Base-by-base conservation (phyloP, 2,797 vertebrate genomes). In the Sebastes baramenuke region DNA sequence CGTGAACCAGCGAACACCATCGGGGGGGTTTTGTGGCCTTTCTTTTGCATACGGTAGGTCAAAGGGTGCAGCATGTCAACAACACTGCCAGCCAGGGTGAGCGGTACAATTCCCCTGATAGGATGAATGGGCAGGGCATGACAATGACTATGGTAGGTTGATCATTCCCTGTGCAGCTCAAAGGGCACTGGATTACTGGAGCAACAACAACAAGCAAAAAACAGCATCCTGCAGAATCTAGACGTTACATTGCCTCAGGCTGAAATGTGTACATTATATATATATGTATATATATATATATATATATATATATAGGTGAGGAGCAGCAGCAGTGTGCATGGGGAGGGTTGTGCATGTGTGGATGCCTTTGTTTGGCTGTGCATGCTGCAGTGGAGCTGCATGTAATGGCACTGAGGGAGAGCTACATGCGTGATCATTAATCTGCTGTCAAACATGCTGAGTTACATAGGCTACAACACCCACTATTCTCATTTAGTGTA, bases 361-460 rank as follows among this genome's bases (percentile, higher is more conserved):
- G 16, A 67, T 9, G 79, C 64, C 89, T 92, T 93, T 92, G 87
- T 92, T 78, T 85, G 55, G 16, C 75, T 67, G 38, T 60, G 49
- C 76, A 77, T 71, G 74, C 84, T 82, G 90, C 88, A 88, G 74
- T 32, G 59, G 58, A 56, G 60, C 77, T 52, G 69, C 29, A 11
- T 74, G 36, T 18, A 38, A 27, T 42, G 54, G 36, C 73, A 67
- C 52, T 34, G 38, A 67, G 59, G 14, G 30, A 56, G 64, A 34
- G 38, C 20, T 4, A 6, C 67, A 58, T 64, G 58, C 67, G 20
- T 30, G 54, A 71, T 25, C 30, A 68, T 70, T 72, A 67, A 52
- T 46, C 65, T 69, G 54, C 77, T 66, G 79, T 49, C 71, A 71
- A 74, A 67, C 69, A 52, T 14, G 42, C 55, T 32, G 14, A 16